Base-by-base conservation (phyloP, 2,113 vertebrate species). In the Euleptes europaea region DNA sequence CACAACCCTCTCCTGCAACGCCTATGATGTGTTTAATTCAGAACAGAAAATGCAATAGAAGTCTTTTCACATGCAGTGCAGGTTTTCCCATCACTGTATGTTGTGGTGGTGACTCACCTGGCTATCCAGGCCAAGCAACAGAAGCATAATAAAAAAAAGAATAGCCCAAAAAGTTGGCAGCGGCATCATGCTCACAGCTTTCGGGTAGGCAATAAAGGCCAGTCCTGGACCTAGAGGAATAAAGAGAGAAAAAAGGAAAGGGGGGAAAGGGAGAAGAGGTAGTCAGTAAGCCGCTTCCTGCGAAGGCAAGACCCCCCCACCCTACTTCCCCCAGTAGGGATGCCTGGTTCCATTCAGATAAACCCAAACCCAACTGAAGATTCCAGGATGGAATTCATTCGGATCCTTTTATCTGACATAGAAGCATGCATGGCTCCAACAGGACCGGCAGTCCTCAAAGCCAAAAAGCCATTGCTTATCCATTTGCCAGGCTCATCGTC, bases 91-190 rank as follows among this genome's bases (percentile, higher is more conserved):
- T 81, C 51, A 69, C 83, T 3, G 40, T 51, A 35, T 31, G 19
- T 66, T 31, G 81, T 21, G n/a, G 47, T 73, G 26, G 0, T 0
- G 77, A 92, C 97, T 60, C 83, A 99, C 99, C 99, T 99, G 99
- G 96, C 98, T 99, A 96, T 99, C 99, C 93, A 99, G 97, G 94
- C 99, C 99, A 95, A 99, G 97, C 93, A 99, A 97, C 95, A 99
- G 97, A 96, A 99, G 97, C 99, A 99, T 99, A 94, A 99, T 98
- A 93, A 99, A 99, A 96, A 99, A 99, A 66, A 99, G 98, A 93
- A 99, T 96, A 85, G 99, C 98, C 99, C 99, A 99, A 93, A 99
- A 98, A 4, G 98, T 98, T 92, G 99, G 98, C 95, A 99, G 91
- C 0, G 99, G 99, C 98, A 99, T 99, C 98, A 99, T 98, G 40